These are phyloP conservation scores for Trachymyrmex cornetzi DNA, from an alignment of 1,140 invertebrate genomes.

Conservation along the genomic window DNA sequence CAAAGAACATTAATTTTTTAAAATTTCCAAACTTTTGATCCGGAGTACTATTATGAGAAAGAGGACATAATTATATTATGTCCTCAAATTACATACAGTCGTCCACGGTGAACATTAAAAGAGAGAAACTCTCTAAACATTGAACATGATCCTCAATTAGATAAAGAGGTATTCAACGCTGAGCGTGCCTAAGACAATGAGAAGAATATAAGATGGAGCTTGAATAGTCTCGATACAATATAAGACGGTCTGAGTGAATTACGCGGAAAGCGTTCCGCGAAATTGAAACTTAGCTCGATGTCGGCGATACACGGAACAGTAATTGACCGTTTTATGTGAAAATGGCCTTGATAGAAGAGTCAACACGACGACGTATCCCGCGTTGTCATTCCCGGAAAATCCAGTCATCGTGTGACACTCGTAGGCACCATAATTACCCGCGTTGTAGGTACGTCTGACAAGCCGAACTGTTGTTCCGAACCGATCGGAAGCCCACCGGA, in stretches of 20 bases:
- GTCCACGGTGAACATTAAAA: conserved; percentile 3
- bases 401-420: conserved; percentile 38
- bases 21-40: too few relatives aligned
- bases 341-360: conserved; percentile 23
- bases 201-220: not conserved
- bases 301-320: conserved; percentile 4
- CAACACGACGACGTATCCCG: not conserved
- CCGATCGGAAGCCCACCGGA: not conserved
- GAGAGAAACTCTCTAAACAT: not conserved
- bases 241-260: not conserved
- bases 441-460: not conserved
- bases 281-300: conserved; percentile 16
- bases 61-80: too few relatives aligned
- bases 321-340: conserved; percentile 10
- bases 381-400: conserved; percentile 61
- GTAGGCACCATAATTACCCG: conserved; percentile 26
- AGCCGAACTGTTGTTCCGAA: not conserved
- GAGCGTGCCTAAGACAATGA: not conserved
- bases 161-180: not conserved
- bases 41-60: too few relatives aligned
- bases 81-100: not conserved
- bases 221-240: not conserved
- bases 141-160: not conserved
- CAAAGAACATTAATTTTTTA: too few relatives aligned
- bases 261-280: conserved; percentile 40